Evolutionary conservation across 2,888 invertebrate species (phyloP), one percentile per base, ranked within the genome.

Genomic region (Scelioninae gen. 2): DNA sequence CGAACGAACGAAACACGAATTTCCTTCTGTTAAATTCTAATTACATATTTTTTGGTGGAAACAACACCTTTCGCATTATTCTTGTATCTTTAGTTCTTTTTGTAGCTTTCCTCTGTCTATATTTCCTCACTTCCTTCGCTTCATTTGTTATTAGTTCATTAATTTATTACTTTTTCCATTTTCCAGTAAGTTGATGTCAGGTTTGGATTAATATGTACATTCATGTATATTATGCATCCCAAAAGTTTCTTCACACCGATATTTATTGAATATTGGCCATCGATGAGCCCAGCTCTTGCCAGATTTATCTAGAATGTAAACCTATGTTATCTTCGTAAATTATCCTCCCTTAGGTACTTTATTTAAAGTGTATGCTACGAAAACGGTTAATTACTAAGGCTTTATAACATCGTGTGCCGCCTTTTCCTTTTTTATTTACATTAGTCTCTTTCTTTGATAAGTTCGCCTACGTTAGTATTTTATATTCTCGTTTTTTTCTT

Each of bases 221-320:
- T 9, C 33, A 43, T 22, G 39, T 28, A 25, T 39, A 46, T 39
- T 45, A 48, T 55, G 61, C 57, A 68, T 71, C 57, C 65, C 67
- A 70, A 73, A 6, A 75, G 71, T 57, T 73, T 60, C 64, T 73
- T 78, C 71, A 79, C 81, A 82, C 85, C 85, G 86, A 85, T 86
- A 86, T 86, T 85, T 85, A 84, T 84, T 81, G 85, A 85, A 85
- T 85, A 85, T 85, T 85, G 84, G 83, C 82, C 84, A 81, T 78
- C 80, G 83, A 81, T 81, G 80, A 80, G 75, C 84, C 84, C 82
- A 84, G 80, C 79, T 83, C 82, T 85, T 79, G 85, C 85, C 85
- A 84, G 84, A 63, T 82, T 80, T 81, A 80, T 70, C 70, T 75
- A 73, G 64, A 69, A 39, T 61, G 50, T 73, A 73, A 73, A 67